Evolutionary conservation across 2,888 invertebrate genomes (phyloP).

Genomic region (Drosophila mimica): DNA sequence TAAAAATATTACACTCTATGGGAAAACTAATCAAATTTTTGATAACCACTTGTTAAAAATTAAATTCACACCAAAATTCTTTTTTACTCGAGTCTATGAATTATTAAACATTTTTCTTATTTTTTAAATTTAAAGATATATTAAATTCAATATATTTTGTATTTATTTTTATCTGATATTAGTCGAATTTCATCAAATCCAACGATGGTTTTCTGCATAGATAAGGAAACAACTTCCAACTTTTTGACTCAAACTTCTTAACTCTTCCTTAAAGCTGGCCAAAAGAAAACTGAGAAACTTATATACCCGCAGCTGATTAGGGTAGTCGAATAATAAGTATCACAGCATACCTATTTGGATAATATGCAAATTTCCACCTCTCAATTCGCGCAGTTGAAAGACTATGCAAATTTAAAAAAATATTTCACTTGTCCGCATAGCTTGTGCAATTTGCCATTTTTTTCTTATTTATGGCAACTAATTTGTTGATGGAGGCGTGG

Average conservation of each 20-base stretch:
- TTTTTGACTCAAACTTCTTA: neutral
- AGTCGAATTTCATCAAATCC: neutral
- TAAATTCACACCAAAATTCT: neutral
- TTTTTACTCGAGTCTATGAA: too few species aligned
- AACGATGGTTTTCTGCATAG: neutral
- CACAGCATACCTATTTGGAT: slow-evolving; percentile 31
- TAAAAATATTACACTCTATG: neutral
- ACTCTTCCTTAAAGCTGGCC: neutral
- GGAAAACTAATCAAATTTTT: neutral
- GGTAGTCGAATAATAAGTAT: slow-evolving; percentile 28
- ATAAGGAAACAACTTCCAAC: too few species aligned
- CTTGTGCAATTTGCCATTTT: slow-evolving; percentile 48
- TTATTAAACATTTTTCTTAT: too few species aligned
- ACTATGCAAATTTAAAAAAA: slow-evolving; percentile 69
- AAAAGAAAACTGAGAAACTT: too few species aligned
- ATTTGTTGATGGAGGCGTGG: slow-evolving; percentile 72
- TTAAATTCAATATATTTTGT: neutral
- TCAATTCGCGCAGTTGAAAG: slow-evolving; percentile 1
- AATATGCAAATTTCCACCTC: slow-evolving; percentile 52
- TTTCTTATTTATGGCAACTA: slow-evolving; percentile 76
- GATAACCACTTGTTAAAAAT: fast-evolving
- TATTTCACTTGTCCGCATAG: slow-evolving; percentile 70
- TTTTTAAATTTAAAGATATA: too few species aligned
- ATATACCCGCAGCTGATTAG: neutral
- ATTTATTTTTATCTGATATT: neutral